These are phyloP conservation scores for Melanotaenia nigrans DNA, from an alignment of 2,797 vertebrate species.

Conservation along the genomic window DNA sequence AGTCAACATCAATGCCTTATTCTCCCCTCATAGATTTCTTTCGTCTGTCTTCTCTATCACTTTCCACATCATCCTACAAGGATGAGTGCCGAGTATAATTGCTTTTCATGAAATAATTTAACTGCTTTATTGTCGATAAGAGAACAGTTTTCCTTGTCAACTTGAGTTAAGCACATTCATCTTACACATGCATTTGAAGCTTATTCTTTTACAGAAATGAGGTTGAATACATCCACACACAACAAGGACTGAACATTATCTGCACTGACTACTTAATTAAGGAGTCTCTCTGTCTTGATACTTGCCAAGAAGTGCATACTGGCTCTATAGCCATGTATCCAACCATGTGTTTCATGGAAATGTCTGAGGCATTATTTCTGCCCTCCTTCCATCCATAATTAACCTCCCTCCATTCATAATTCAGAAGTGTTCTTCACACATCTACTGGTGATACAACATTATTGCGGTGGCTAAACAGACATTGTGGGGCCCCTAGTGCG, in stretches of 20 bases:
- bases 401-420: constrained; percentile 79
- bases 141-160: constrained; percentile 67
- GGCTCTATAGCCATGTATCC: constrained; percentile 60
- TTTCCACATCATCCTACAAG: constrained; percentile 61
- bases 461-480: constrained; percentile 74
- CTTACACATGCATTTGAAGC: constrained; percentile 56
- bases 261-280: constrained; percentile 67
- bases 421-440: constrained; percentile 78
- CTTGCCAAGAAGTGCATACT: constrained; percentile 58
- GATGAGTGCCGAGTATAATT: constrained; percentile 62
- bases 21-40: constrained; percentile 54
- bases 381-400: constrained; percentile 81
- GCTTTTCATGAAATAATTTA: constrained; percentile 65
- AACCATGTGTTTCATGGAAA: constrained; percentile 73
- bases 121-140: constrained; percentile 63
- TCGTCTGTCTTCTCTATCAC: constrained; percentile 57
- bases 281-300: constrained; percentile 59
- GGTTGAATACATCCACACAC: constrained; percentile 53
- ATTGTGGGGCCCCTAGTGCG: constrained; percentile 53
- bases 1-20: constrained; percentile 51
- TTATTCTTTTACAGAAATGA: constrained; percentile 48
- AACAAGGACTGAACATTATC: constrained; percentile 63
- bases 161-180: constrained; percentile 64
- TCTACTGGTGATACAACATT: constrained; percentile 80
- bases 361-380: constrained; percentile 73